These are phyloP conservation scores for Hylaeus anthracinus DNA, from an alignment of 1,140 invertebrate species.

Conservation along the genomic window DNA sequence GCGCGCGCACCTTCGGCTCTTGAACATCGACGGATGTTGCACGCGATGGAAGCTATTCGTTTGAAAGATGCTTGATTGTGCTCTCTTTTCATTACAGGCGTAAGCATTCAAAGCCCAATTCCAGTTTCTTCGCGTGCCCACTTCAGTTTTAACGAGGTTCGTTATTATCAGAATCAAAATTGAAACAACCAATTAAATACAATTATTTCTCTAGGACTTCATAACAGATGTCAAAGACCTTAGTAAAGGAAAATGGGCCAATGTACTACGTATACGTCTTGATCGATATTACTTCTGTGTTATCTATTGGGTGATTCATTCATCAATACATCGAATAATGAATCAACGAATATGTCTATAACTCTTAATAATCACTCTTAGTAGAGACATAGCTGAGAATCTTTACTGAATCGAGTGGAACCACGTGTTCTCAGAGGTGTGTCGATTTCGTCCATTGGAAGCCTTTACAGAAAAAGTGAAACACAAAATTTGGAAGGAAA, in stretches of 20 bases:
- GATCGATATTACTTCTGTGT: not conserved
- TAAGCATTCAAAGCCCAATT: not conserved
- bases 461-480: not conserved
- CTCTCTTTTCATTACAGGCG: not conserved
- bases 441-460: not conserved
- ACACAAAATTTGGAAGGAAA: not conserved
- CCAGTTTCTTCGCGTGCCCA: too few relatives aligned
- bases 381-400: too few relatives aligned
- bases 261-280: too few relatives aligned
- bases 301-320: not conserved
- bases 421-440: not conserved
- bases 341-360: too few relatives aligned
- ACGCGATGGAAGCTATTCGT: not conserved
- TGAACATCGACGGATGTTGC: conserved; percentile 11
- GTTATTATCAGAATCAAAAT: not conserved
- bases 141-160: not conserved
- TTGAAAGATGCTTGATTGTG: not conserved
- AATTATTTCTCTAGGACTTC: too few relatives aligned
- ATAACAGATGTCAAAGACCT: too few relatives aligned
- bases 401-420: not conserved
- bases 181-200: too few relatives aligned
- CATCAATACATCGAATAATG: too few relatives aligned
- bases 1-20: not conserved
- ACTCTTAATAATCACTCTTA: too few relatives aligned
- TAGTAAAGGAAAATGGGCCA: too few relatives aligned